Percentiles rank a stretch among this genome's conserved stretches.
Evolutionary conservation across 2,113 vertebrate species (phyloP).

Genomic region (Ascaphus truei): DNA sequence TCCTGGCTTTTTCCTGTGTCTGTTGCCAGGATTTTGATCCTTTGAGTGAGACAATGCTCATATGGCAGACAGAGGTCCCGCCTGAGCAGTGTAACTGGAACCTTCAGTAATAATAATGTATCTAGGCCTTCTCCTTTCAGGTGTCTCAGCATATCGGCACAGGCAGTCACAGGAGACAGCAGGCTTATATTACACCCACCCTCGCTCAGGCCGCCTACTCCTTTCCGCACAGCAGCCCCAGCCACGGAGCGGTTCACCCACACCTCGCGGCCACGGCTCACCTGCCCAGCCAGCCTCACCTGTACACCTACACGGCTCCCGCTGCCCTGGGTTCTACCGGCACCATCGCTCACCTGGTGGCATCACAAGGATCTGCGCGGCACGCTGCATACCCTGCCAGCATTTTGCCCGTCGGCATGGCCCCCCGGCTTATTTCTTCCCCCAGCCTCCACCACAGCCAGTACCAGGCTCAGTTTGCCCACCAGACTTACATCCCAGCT

Average conservation of each 20-base stretch:
- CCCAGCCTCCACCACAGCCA: constrained; percentile 92
- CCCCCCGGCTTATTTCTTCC: constrained; percentile 86
- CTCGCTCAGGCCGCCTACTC: constrained; percentile 91
- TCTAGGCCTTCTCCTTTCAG: constrained; percentile 65
- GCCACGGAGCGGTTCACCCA: constrained; percentile 84
- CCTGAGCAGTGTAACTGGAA: no score
- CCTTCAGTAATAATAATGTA: no score
- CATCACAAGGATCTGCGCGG: constrained; percentile 84
- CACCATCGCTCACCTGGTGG: constrained; percentile 92
- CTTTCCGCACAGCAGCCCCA: constrained; percentile 91
- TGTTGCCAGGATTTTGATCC: no score
- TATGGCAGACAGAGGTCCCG: no score
- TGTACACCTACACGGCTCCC: constrained; percentile 89
- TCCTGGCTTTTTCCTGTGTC: not conserved
- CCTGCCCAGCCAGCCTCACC: constrained; percentile 88
- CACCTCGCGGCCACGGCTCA: constrained; percentile 85
- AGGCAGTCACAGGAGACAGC: constrained; percentile 84
- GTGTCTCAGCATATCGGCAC: constrained; percentile 87
- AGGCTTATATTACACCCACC: constrained; percentile 95
- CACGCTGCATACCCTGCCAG: constrained; percentile 85
- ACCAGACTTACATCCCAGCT: constrained; percentile 97
- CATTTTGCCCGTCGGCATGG: constrained; percentile 94
- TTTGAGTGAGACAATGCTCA: no score
- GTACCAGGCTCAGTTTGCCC: constrained; percentile 95
- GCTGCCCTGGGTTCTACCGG: constrained; percentile 87